Percentiles rank a stretch among this genome's conserved stretches.
phyloP scores from a whole-genome alignment of 2,113 vertebrate species.

The Pavo muticus region DNA sequence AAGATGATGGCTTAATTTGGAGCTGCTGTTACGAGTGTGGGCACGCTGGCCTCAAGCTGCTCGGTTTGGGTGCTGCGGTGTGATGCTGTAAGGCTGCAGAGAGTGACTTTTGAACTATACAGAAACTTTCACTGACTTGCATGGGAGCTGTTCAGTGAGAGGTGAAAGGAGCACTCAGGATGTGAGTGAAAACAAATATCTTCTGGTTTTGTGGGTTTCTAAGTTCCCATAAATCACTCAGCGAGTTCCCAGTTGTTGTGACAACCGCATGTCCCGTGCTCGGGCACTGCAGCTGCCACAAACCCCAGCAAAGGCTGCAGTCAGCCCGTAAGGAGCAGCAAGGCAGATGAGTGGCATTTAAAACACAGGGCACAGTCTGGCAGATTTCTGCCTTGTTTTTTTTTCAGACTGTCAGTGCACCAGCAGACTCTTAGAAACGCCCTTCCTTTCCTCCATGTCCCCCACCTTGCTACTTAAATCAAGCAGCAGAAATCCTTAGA shows the following conservation, averaged over 20 bases:
- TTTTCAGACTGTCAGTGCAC: not conserved
- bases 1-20: slow-evolving; percentile 8
- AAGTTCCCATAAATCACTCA: slow-evolving; percentile 40
- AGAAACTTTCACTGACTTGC: not conserved
- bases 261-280: not conserved
- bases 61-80: not conserved
- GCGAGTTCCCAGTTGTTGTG: slow-evolving; percentile 1
- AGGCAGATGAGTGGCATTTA: not conserved
- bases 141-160: not conserved
- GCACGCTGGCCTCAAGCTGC: not conserved
- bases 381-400: slow-evolving; percentile 3
- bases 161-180: slow-evolving; percentile 25
- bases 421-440: accelerated
- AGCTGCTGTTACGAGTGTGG: not conserved
- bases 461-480: not conserved
- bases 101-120: not conserved
- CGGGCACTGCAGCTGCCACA: not conserved
- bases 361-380: not conserved
- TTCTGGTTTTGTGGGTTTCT: slow-evolving; percentile 35
- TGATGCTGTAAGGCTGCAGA: not conserved
- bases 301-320: not conserved
- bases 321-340: not conserved
- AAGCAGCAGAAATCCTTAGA: not conserved
- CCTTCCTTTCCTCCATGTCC: not conserved
- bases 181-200: slow-evolving; percentile 20